Conservation (phyloP, 2,888 invertebrate species). For the Apotomis turbidana region DNA sequence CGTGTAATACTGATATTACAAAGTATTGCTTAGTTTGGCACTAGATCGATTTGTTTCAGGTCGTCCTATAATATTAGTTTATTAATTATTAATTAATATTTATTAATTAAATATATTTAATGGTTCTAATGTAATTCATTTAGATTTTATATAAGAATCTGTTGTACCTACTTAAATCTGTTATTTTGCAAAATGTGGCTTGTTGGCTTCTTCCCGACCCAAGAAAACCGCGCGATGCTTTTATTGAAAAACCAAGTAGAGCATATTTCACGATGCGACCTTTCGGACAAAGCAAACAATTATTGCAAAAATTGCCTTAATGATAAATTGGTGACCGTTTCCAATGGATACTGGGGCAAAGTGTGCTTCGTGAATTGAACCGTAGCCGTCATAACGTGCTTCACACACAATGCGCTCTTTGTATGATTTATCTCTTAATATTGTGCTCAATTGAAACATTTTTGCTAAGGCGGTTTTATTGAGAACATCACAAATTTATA, state of each 20-base stretch:
- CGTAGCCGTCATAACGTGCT: slow-evolving; percentile 80
- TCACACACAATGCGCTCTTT: slow-evolving; percentile 71
- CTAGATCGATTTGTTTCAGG: too few relatives aligned
- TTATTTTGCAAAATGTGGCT: too few relatives aligned
- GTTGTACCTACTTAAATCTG: too few relatives aligned
- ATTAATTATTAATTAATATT: too few relatives aligned
- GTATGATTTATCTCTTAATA: slow-evolving; percentile 81
- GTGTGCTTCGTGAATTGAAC: slow-evolving; percentile 72
- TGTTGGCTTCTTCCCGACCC: too few relatives aligned
- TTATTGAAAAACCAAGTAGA: slow-evolving; percentile 49
- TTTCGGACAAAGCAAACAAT: slow-evolving; percentile 72
- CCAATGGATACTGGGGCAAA: slow-evolving; percentile 75
- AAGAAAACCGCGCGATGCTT: too few relatives aligned
- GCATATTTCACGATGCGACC: slow-evolving; percentile 54
- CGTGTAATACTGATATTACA: too few relatives aligned
- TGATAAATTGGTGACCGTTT: slow-evolving; percentile 83
- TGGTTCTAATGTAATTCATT: too few relatives aligned
- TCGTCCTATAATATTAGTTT: too few relatives aligned
- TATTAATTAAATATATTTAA: too few relatives aligned
- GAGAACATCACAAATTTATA: slow-evolving; percentile 58
- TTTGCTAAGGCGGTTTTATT: slow-evolving; percentile 64
- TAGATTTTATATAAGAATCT: too few relatives aligned
- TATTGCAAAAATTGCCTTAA: slow-evolving; percentile 83
- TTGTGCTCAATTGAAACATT: slow-evolving; percentile 68
- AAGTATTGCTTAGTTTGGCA: too few relatives aligned